Evolutionary conservation across 2,113 vertebrate genomes (phyloP).

Genomic region (Calonectris borealis): DNA sequence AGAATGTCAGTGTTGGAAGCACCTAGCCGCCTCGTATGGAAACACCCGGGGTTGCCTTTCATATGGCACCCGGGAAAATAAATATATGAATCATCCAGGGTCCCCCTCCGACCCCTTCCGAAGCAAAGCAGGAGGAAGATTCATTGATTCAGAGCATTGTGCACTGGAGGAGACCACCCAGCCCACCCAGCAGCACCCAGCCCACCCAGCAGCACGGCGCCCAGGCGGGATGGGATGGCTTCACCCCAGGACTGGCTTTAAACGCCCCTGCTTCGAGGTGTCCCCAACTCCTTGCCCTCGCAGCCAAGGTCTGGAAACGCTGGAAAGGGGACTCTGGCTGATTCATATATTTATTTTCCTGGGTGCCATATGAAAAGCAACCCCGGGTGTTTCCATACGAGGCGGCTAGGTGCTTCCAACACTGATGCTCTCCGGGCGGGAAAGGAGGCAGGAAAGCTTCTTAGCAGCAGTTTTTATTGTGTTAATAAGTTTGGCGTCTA

Average conservation of each 20-base stretch:
- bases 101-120: not conserved
- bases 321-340: not conserved
- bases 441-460: not conserved
- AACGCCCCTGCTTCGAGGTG: accelerated
- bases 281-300: not conserved
- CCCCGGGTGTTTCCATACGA: not conserved
- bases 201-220: not conserved
- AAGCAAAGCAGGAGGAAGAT: not conserved
- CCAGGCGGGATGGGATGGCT: accelerated
- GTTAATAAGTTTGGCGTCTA: not conserved
- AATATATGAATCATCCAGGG: not conserved
- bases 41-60: conserved; percentile 50
- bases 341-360: accelerated
- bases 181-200: conserved; percentile 8
- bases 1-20: conserved; percentile 59
- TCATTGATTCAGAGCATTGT: accelerated
- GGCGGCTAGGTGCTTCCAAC: not conserved
- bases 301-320: not conserved
- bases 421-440: accelerated
- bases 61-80: conserved; percentile 19
- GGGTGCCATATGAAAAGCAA: not conserved
- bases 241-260: not conserved
- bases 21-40: conserved; percentile 32
- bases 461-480: not conserved
- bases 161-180: not conserved